Base-by-base conservation (phyloP, 2,888 invertebrate species). In the Willowsia nigromaculata region DNA sequence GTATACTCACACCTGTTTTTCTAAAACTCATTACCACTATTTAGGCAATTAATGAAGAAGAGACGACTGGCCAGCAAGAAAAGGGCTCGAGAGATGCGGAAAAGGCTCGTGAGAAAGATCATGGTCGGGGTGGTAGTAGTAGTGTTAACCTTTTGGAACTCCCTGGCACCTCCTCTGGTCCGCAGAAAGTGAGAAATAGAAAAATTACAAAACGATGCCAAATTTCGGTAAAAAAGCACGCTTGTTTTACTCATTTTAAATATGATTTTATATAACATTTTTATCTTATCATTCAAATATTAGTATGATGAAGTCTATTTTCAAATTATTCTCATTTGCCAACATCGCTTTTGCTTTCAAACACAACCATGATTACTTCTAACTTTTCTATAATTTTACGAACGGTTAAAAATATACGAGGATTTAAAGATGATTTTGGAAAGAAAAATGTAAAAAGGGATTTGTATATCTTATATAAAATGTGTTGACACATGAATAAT, bases 161-260 rank as follows among this genome's bases (percentile, higher is more conserved):
- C 47, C 82, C 84, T 68, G 82, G 86, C 86, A 62, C 74, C 11
- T 56, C 78, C 47, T 7, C 62, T 33, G 78, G 62, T 59, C 83
- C 53, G 25, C 88, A 84, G 78, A 88, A 88, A 88, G 88, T 88
- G 84, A 88, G 88, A 84, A 88, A 88, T 80, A 88, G 88, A 88
- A 88, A 88, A 84, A 88, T 88, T 78, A 74, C 83, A 88, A 88
- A 88, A 84, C 65, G 84, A 84, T 84, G 82, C 78, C 50, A 47
- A 15, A 83, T 80, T 53, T 83, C 88, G 88, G 88, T 88, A 88
- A 84, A 87, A 83, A 78, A 43, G 50, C 78, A 84, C 83, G 84
- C 84, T 88, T 68, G 22, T 82, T 74, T 47, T 76, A 53, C n/a
- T 82, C 53, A 22, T 82, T 65, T n/a, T n/a, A n/a, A n/a, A n/a